These are phyloP conservation scores for Minunthozetes semirufus DNA, from an alignment of 2,888 invertebrate species.

Conservation along the genomic window DNA sequence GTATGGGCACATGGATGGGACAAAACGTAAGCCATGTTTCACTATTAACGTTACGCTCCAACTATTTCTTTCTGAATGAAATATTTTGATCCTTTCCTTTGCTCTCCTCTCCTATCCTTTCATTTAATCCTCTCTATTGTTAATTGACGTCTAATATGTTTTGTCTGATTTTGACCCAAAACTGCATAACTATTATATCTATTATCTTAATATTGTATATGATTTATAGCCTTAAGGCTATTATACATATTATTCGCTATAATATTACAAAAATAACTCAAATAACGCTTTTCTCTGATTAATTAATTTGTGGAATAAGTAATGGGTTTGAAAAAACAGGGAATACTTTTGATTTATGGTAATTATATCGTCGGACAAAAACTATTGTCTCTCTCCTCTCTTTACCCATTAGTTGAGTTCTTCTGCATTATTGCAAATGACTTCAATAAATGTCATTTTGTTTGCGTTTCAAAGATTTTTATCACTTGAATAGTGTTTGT, in stretches of 20 bases:
- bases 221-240: not conserved
- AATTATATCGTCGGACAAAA: not conserved
- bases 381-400: not conserved
- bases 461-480: slow-evolving; percentile 19
- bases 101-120: not conserved
- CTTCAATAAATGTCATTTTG: slow-evolving; percentile 3
- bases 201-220: not conserved
- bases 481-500: slow-evolving; percentile 2
- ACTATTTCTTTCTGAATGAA: not conserved
- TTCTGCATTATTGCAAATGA: not conserved
- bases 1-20: not conserved
- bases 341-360: slow-evolving; percentile 8
- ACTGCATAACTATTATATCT: not conserved
- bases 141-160: slow-evolving; percentile 1
- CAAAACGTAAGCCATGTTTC: slow-evolving; percentile 4
- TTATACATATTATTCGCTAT: not conserved
- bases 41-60: slow-evolving; percentile 1
- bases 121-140: not conserved
- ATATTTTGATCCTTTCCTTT: not conserved
- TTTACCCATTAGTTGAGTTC: not conserved
- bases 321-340: not conserved
- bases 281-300: slow-evolving; percentile 1
- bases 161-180: not conserved
- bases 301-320: slow-evolving; percentile 8
- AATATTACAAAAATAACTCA: not conserved